Evolutionary conservation across 1,140 invertebrate species (phyloP).

Genomic region (Mizuhopecten yessoensis): DNA sequence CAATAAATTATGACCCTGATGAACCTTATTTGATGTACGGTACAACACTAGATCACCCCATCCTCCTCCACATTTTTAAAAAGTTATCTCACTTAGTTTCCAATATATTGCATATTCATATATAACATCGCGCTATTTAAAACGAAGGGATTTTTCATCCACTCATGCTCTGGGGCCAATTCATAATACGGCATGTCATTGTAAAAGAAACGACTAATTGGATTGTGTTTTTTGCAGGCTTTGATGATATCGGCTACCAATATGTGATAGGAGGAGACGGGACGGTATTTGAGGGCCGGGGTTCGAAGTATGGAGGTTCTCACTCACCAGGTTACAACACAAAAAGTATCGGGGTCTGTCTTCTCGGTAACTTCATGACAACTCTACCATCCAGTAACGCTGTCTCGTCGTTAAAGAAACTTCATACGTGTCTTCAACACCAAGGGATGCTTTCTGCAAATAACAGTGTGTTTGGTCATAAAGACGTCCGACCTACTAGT

Average conservation of each 20-base stretch:
- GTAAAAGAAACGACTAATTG: too few relatives aligned
- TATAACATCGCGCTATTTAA: too few relatives aligned
- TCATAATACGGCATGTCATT: too few relatives aligned
- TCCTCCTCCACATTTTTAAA: too few relatives aligned
- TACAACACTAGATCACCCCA: too few relatives aligned
- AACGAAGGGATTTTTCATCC: too few relatives aligned
- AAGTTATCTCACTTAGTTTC: too few relatives aligned
- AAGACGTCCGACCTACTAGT: background rate
- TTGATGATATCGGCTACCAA: background rate
- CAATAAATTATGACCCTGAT: too few relatives aligned
- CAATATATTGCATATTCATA: too few relatives aligned
- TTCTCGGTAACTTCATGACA: background rate
- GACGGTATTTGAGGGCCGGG: background rate
- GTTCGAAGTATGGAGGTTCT: background rate
- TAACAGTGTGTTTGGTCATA: background rate
- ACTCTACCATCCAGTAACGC: background rate
- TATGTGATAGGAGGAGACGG: background rate
- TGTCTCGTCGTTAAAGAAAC: background rate
- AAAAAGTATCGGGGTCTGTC: background rate
- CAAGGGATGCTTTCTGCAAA: background rate
- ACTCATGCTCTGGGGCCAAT: too few relatives aligned
- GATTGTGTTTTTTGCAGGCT: background rate
- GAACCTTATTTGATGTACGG: too few relatives aligned
- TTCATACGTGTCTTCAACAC: background rate
- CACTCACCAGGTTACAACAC: background rate